Conservation (phyloP, 2,888 invertebrate genomes). For the Eumerus sabulonum region DNA sequence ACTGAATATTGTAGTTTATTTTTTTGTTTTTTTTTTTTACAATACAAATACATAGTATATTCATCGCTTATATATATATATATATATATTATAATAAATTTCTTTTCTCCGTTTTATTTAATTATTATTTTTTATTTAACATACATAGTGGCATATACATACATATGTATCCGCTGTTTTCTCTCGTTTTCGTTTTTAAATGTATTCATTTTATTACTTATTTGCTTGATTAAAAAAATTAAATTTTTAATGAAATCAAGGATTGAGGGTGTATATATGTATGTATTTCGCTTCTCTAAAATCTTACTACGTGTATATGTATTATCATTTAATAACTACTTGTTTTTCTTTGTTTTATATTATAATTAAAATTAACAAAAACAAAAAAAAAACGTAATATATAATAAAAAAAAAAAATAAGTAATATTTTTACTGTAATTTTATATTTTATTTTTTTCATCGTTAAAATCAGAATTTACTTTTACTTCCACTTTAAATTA, state of each 20-base stretch:
- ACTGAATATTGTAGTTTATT: too few species aligned
- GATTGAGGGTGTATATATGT: conserved; percentile 60
- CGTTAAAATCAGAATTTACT: conserved; percentile 55
- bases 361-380: conserved; percentile 62
- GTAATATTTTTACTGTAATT: conserved; percentile 48
- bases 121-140: too few species aligned
- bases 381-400: conserved; percentile 51
- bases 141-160: conserved; percentile 43
- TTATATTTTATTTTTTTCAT: conserved; percentile 48
- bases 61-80: conserved; percentile 59
- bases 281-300: conserved; percentile 21
- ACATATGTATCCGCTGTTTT: conserved; percentile 48
- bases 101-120: conserved; percentile 45
- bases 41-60: conserved; percentile 68
- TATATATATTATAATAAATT: too few species aligned
- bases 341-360: conserved; percentile 38
- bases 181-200: conserved; percentile 6
- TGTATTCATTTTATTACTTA: too few species aligned
- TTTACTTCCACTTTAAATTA: conserved; percentile 65
- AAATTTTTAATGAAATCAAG: conserved; percentile 64
- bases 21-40: conserved; percentile 51
- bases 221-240: conserved; percentile 54
- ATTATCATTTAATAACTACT: conserved; percentile 43
- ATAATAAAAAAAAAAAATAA: conserved; percentile 58
- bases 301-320: conserved; percentile 33